Conservation (phyloP, 2,113 vertebrate genomes). For the Brienomyrus brachyistius region DNA sequence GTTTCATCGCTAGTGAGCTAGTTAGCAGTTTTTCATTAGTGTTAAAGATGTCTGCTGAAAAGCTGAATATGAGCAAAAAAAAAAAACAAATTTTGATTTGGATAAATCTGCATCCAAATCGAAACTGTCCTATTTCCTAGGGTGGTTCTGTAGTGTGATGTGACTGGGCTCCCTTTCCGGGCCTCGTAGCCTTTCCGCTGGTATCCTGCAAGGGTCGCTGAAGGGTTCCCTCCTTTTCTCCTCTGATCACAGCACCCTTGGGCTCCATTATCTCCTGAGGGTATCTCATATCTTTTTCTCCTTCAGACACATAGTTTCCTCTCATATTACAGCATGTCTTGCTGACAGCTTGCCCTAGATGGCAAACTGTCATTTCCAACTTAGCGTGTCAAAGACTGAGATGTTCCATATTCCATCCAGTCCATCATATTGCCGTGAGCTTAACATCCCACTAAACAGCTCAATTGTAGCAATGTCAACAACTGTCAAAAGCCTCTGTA, state of each 20-base stretch:
- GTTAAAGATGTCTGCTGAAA: neutral
- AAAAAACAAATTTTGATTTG: neutral
- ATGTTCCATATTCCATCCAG: neutral
- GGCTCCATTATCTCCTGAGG: neutral
- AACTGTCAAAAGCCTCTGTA: neutral
- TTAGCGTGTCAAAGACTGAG: neutral
- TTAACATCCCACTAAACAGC: neutral
- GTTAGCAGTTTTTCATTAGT: neutral
- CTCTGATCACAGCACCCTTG: neutral
- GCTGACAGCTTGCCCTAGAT: neutral
- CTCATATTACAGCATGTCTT: neutral
- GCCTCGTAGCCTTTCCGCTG: neutral
- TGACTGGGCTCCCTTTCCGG: neutral
- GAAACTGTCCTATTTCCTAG: neutral
- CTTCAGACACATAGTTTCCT: neutral
- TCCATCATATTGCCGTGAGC: neutral
- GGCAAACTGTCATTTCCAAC: neutral
- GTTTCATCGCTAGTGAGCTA: neutral
- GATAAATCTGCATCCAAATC: neutral
- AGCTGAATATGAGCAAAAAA: neutral
- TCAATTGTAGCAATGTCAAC: constrained; percentile 3
- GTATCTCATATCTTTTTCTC: neutral
- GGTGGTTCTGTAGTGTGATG: neutral
- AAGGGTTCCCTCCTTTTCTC: neutral
- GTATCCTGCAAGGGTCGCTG: neutral